Evolutionary conservation across 2,888 invertebrate species (phyloP).

Genomic region (Tethea ocularis): DNA sequence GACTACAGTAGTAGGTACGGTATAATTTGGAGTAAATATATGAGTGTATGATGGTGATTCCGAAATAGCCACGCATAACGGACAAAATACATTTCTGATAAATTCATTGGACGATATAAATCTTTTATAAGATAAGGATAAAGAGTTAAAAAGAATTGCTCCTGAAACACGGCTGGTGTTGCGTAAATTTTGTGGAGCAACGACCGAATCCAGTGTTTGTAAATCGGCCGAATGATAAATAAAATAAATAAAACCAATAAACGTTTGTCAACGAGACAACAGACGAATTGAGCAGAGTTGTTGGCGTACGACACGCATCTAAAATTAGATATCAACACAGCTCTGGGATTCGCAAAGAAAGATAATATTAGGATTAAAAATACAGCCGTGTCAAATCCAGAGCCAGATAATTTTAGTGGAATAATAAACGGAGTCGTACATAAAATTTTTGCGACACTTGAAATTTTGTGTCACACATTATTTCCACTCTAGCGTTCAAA

Average conservation of each 20-base stretch:
- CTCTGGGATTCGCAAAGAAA: slow-evolving; percentile 40
- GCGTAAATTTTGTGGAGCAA: slow-evolving; percentile 56
- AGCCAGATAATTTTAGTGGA: slow-evolving; percentile 35
- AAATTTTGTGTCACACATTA: background rate
- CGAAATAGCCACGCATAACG: background rate
- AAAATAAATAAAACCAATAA: slow-evolving; percentile 56
- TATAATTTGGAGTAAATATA: background rate
- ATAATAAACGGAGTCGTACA: slow-evolving; percentile 18
- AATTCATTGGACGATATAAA: slow-evolving; percentile 46
- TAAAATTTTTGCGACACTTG: background rate
- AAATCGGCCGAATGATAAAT: slow-evolving; percentile 51
- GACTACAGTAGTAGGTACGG: background rate
- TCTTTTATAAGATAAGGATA: slow-evolving; percentile 38
- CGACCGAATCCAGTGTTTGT: slow-evolving; percentile 55
- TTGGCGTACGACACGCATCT: slow-evolving; percentile 49
- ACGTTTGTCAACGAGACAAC: slow-evolving; percentile 51
- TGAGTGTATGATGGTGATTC: background rate
- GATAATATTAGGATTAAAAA: slow-evolving; percentile 44
- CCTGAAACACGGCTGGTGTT: slow-evolving; percentile 30
- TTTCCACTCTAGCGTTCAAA: background rate
- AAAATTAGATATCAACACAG: slow-evolving; percentile 63
- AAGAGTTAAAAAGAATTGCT: slow-evolving; percentile 4
- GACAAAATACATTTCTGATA: slow-evolving; percentile 4
- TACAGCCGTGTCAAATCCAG: slow-evolving; percentile 32
- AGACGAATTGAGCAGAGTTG: slow-evolving; percentile 24